These are phyloP conservation scores for Pseudopleuronectes americanus DNA, from an alignment of 2,797 vertebrate species.

Conservation along the genomic window DNA sequence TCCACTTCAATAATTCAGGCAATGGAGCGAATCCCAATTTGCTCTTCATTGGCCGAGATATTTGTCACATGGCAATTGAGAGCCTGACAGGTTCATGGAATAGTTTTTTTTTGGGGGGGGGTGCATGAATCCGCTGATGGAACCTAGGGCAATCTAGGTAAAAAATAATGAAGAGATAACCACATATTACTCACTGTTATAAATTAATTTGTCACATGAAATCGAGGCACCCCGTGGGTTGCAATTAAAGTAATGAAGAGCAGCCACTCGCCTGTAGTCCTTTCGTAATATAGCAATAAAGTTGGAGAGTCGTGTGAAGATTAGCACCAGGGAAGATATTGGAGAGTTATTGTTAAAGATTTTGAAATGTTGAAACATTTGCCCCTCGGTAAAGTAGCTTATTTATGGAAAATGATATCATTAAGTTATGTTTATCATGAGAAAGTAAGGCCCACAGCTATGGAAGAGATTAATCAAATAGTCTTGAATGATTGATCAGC, in stretches of 20 bases:
- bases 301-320: neutral
- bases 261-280: slow-evolving; percentile 2
- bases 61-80: slow-evolving; percentile 74
- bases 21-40: slow-evolving; percentile 69
- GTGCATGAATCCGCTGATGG: slow-evolving; percentile 24
- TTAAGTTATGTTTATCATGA: slow-evolving; percentile 7
- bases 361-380: neutral
- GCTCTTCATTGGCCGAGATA: slow-evolving; percentile 62
- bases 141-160: slow-evolving; percentile 18
- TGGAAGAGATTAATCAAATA: slow-evolving; percentile 16
- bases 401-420: slow-evolving; percentile 4
- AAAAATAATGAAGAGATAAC: slow-evolving; percentile 15
- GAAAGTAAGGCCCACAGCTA: neutral
- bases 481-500: slow-evolving; percentile 17
- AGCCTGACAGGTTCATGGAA: slow-evolving; percentile 61
- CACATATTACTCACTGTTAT: slow-evolving; percentile 13
- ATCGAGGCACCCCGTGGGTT: slow-evolving; percentile 3
- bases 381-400: neutral
- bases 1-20: slow-evolving; percentile 80
- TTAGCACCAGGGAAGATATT: neutral
- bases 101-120: slow-evolving; percentile 12
- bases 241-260: slow-evolving; percentile 20
- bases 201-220: slow-evolving; percentile 22
- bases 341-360: slow-evolving; percentile 1
- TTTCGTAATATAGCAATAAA: neutral